phyloP scores from a whole-genome alignment of 2,888 invertebrate species.

The Eulithis testata region DNA sequence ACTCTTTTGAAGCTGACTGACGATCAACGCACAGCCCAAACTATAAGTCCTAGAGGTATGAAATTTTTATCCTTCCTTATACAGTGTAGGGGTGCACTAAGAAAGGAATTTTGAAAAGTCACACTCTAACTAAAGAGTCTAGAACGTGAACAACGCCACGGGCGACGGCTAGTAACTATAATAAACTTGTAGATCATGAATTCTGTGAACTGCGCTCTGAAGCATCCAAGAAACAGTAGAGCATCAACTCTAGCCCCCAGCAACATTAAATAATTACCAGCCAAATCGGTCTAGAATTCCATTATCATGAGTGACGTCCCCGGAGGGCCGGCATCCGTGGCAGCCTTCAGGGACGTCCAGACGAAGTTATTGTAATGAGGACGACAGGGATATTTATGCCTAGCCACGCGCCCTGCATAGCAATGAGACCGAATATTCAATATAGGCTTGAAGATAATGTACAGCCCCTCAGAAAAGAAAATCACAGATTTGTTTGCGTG shows the following conservation, averaged over 20 bases:
- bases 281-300: constrained; percentile 70
- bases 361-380: constrained; percentile 80
- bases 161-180: too few relatives aligned
- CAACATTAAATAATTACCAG: constrained; percentile 62
- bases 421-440: constrained; percentile 61
- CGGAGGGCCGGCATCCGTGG: constrained; percentile 67
- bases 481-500: constrained; percentile 23
- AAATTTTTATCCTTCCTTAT: too few relatives aligned
- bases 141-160: too few relatives aligned
- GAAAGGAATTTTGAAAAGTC: too few relatives aligned
- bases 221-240: constrained; percentile 33
- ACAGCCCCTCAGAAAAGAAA: constrained; percentile 18
- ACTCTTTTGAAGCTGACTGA: too few relatives aligned
- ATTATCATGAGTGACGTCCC: constrained; percentile 78
- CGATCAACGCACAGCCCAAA: too few relatives aligned
- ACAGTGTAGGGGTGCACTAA: too few relatives aligned
- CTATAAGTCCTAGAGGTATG: too few relatives aligned
- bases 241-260: constrained; percentile 22
- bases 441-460: constrained; percentile 36
- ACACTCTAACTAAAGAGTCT: too few relatives aligned
- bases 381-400: constrained; percentile 83
- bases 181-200: too few relatives aligned
- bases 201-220: too few relatives aligned
- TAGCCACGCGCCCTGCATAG: constrained; percentile 75
- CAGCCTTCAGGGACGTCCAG: constrained; percentile 69